phyloP scores from a whole-genome alignment of 2,113 vertebrate species.

The Hylia prasina region DNA sequence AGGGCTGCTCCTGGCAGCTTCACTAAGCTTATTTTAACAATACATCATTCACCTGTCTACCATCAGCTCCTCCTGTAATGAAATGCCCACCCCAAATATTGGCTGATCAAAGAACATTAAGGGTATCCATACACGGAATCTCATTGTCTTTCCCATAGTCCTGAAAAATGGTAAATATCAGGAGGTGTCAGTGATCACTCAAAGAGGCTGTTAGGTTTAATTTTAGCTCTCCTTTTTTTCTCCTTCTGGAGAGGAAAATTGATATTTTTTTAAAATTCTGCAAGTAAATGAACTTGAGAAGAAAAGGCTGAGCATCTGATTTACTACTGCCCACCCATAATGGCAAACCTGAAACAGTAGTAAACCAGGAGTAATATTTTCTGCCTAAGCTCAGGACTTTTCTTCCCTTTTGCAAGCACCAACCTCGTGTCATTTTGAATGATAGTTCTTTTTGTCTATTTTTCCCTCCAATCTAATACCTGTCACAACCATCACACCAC shows the following conservation, averaged over 20 bases:
- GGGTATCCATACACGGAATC: background rate
- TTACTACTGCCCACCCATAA: rapidly evolving
- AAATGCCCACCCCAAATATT: background rate
- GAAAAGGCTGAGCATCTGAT: background rate
- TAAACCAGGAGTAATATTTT: background rate
- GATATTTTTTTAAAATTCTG: rapidly evolving
- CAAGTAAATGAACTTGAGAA: background rate
- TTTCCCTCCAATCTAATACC: slow-evolving; percentile 6
- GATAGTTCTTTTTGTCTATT: background rate
- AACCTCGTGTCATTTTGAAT: background rate
- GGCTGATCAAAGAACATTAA: background rate
- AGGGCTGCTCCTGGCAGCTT: background rate
- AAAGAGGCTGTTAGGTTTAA: background rate
- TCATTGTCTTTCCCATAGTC: background rate
- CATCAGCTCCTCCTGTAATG: background rate
- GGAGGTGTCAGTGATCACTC: background rate
- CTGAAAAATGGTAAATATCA: background rate
- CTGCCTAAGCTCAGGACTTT: background rate
- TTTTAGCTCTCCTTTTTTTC: background rate
- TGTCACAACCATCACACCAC: slow-evolving; percentile 17
- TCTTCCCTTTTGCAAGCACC: background rate
- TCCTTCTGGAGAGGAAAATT: background rate
- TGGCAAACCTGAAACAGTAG: background rate
- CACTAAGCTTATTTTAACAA: background rate
- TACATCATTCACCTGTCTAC: background rate